phyloP scores from a whole-genome alignment of 2,888 invertebrate species.

The Schrankia costaestrigalis region DNA sequence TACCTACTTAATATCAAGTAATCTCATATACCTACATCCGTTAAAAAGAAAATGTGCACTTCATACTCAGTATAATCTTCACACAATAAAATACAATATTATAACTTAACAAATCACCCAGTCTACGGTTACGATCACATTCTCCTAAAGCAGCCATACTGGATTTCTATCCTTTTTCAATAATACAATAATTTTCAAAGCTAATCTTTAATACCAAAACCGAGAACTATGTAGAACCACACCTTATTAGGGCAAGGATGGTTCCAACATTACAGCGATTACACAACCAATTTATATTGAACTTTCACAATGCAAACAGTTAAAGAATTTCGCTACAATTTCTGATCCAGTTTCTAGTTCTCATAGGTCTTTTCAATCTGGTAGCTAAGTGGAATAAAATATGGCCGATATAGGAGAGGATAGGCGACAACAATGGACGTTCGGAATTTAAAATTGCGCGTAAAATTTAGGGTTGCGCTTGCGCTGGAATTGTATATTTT shows the following conservation, averaged over 20 bases:
- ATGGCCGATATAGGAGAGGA: slow-evolving; percentile 59
- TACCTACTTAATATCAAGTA: no score
- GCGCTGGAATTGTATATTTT: slow-evolving; percentile 7
- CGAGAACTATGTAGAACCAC: slow-evolving; percentile 37
- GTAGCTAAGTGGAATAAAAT: slow-evolving; percentile 54
- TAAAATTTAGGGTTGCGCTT: slow-evolving; percentile 55
- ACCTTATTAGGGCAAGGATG: slow-evolving; percentile 52
- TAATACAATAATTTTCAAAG: slow-evolving; percentile 44
- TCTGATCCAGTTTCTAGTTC: slow-evolving; percentile 20
- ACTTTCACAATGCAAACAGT: slow-evolving; percentile 14
- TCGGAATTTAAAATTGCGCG: slow-evolving; percentile 71
- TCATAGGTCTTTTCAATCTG: slow-evolving; percentile 32
- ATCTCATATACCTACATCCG: no score
- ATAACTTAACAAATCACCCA: slow-evolving; percentile 21
- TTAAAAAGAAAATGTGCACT: no score
- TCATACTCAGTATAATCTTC: no score
- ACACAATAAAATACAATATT: slow-evolving; percentile 17
- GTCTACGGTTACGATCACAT: slow-evolving; percentile 14
- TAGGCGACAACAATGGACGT: slow-evolving; percentile 68
- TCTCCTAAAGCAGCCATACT: slow-evolving; percentile 21
- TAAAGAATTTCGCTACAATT: slow-evolving; percentile 12
- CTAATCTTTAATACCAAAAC: slow-evolving; percentile 44
- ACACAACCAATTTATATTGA: slow-evolving; percentile 31
- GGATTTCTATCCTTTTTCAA: slow-evolving; percentile 24
- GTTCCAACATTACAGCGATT: slow-evolving; percentile 39